These are phyloP conservation scores for Hyles vespertilio DNA, from an alignment of 1,140 invertebrate species.

Conservation along the genomic window DNA sequence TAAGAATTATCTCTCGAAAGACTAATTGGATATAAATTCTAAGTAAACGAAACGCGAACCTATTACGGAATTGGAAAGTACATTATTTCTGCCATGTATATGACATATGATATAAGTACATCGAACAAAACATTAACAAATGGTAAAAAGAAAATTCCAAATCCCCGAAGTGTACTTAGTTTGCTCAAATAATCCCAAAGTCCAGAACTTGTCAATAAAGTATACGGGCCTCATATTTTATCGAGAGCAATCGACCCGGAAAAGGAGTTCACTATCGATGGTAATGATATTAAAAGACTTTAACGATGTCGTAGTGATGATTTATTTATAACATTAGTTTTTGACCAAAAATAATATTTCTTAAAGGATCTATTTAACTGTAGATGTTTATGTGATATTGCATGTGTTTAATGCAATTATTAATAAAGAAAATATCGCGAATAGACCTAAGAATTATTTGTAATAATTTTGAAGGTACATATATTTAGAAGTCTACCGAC, in stretches of 20 bases:
- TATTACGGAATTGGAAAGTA: too few relatives aligned
- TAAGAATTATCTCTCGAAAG: too few relatives aligned
- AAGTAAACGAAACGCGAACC: too few relatives aligned
- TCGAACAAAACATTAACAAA: conserved; percentile 4
- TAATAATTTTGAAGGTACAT: too few relatives aligned
- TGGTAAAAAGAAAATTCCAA: conserved; percentile 9
- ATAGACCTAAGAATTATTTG: too few relatives aligned
- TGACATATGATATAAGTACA: conserved; percentile 9
- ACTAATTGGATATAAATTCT: too few relatives aligned
- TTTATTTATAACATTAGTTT: not conserved
- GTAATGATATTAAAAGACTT: conserved; percentile 14
- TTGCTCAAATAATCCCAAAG: conserved; percentile 13
- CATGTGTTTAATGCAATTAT: too few relatives aligned
- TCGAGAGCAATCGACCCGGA: conserved; percentile 14
- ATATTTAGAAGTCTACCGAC: too few relatives aligned
- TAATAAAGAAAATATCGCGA: too few relatives aligned
- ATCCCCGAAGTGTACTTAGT: conserved; percentile 18
- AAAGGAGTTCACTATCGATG: conserved; percentile 15
- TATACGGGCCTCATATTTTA: conserved; percentile 26
- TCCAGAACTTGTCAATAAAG: conserved; percentile 28
- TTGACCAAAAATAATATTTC: too few relatives aligned
- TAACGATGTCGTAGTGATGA: conserved; percentile 8
- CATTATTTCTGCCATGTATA: not conserved
- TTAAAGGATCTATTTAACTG: too few relatives aligned
- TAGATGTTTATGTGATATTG: too few relatives aligned